Conservation (phyloP, 2,888 invertebrate genomes). For the Muscina levida region DNA sequence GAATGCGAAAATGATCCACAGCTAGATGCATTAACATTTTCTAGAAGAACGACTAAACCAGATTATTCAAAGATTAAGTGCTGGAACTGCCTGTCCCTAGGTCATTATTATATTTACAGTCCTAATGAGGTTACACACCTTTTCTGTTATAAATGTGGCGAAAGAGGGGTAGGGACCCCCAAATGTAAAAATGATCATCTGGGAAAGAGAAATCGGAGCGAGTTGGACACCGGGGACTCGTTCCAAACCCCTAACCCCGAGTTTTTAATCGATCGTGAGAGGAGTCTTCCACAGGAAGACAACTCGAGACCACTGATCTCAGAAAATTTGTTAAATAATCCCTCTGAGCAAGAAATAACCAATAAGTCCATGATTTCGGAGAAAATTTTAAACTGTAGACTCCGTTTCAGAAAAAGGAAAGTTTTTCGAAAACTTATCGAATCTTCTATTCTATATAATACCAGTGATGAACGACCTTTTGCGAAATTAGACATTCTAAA, state of each 20-base stretch:
- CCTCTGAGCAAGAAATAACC: background rate
- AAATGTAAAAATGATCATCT: constrained; percentile 18
- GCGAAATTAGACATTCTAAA: constrained; percentile 15
- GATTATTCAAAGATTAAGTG: constrained; percentile 40
- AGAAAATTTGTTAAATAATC: background rate
- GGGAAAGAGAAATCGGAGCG: constrained; percentile 37
- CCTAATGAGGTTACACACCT: background rate
- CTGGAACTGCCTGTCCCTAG: constrained; percentile 39
- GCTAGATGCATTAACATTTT: constrained; percentile 6
- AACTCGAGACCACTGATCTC: background rate
- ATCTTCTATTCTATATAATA: background rate
- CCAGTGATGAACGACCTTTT: constrained; percentile 28
- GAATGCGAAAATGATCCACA: constrained; percentile 22
- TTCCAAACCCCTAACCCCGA: constrained; percentile 35
- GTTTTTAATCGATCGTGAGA: background rate
- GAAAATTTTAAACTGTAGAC: background rate
- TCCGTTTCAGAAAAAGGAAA: background rate
- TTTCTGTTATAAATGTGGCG: constrained; percentile 42
- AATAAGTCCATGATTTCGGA: background rate
- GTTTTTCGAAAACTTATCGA: constrained; percentile 21
- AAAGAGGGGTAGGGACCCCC: constrained; percentile 15
- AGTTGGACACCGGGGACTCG: constrained; percentile 46
- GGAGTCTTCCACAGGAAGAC: constrained; percentile 42
- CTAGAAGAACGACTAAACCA: background rate
- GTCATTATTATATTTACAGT: constrained; percentile 45